Base-by-base conservation (phyloP, 2,113 vertebrate genomes). In the Myiozetetes cayanensis region DNA sequence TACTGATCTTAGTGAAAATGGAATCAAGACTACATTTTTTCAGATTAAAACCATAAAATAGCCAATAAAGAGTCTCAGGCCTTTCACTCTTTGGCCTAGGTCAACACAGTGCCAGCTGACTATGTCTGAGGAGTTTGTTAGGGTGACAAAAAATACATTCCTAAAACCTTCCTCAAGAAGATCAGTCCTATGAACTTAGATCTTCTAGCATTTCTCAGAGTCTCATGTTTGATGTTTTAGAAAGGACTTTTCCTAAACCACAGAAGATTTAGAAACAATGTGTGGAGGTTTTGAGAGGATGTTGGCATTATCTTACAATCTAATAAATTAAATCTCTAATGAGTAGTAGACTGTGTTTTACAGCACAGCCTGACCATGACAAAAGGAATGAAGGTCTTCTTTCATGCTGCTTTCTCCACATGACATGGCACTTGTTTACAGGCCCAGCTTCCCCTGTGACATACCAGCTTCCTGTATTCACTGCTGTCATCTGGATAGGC, bases 161-260 rank as follows among this genome's bases (percentile, higher is more conserved):
- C 18, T 43, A 21, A 89, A 87, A 55, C 3, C 22, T 76, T 77
- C 21, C 28, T 86, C 9, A 44, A 43, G 17, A 4, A 2, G 14
- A 14, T 35, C 20, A 85, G 27, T 35, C 11, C 8, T 2, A 1
- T 24, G 15, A 78, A 78, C 6, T 63, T 12, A 50, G 28, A 35
- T 43, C 23, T 59, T 83, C 65, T 61, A 72, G 7, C 5, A 33
- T 71, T 68, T 88, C 30, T n/a, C 39, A 31, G 13, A 73, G n/a
- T 72, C n/a, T 49, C 33, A 46, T 0, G 0, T 37, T 31, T 49
- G 18, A 1, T 0, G 4, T 20, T 67, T 56, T 33, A 22, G 7
- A 28, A 21, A 63, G 14, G 8, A 55, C 8, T 47, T 92, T 66
- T 87, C 30, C 35, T 47, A 87, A 87, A 28, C 12, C 14, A 59